A percentile compares a stretch with the other conserved stretches of the same genome.
Conservation (phyloP, 2,113 vertebrate species). For the Lampris incognitus region DNA sequence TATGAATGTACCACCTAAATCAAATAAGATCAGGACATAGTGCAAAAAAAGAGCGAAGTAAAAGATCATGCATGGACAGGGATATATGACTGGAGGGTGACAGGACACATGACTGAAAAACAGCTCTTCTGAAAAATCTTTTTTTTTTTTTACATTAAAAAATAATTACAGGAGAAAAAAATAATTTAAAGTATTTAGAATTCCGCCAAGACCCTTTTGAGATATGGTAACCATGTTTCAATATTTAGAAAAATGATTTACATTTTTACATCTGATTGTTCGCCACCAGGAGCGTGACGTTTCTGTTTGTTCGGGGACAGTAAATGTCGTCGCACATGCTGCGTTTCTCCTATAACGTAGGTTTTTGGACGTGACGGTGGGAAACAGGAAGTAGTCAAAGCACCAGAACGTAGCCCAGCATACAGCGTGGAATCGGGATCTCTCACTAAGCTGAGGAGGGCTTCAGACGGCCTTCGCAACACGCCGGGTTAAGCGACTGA, state of each 20-base stretch:
- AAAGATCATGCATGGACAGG: constrained; percentile 52
- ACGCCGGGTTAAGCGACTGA: constrained; percentile 50
- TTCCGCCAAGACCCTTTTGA: constrained; percentile 45
- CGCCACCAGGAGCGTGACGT: constrained; percentile 83
- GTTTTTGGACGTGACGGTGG: constrained; percentile 32
- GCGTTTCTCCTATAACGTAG: constrained; percentile 35
- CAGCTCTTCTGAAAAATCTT: constrained; percentile 64
- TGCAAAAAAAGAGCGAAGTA: constrained; percentile 83
- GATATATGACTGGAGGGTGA: constrained; percentile 52
- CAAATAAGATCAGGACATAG: constrained; percentile 76
- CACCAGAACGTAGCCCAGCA: constrained; percentile 60
- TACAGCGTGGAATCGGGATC: constrained; percentile 47
- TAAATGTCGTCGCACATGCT: constrained; percentile 55
- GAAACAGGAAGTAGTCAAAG: constrained; percentile 60
- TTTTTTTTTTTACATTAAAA: constrained; percentile 66
- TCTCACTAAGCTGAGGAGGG: constrained; percentile 18
- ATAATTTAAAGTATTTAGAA: constrained; percentile 71
- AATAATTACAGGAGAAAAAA: constrained; percentile 56
- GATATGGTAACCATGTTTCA: constrained; percentile 44
- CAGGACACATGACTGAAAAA: constrained; percentile 35
- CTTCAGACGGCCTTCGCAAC: constrained; percentile 46
- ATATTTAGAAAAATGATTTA: constrained; percentile 73
- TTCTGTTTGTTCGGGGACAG: constrained; percentile 52
- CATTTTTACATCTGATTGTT: constrained; percentile 89
- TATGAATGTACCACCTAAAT: constrained; percentile 57